These are phyloP conservation scores for Platycheirus albimanus DNA, from an alignment of 2,888 invertebrate genomes.

Conservation along the genomic window DNA sequence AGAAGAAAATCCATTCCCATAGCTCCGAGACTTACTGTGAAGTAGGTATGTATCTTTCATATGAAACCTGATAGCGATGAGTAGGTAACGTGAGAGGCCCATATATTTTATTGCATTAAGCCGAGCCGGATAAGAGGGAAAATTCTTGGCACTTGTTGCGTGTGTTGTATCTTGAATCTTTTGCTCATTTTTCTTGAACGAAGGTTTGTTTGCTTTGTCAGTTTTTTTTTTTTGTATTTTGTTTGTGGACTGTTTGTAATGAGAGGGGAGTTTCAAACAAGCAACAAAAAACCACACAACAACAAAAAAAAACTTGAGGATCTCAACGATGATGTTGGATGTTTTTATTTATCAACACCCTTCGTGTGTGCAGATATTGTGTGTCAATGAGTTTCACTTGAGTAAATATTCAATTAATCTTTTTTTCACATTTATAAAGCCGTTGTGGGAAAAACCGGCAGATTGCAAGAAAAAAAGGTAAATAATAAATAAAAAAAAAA, in stretches of 20 bases:
- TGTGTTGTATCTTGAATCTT: no score
- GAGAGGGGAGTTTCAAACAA: no score
- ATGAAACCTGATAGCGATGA: conserved; percentile 31
- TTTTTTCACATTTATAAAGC: conserved; percentile 4
- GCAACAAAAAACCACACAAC: no score
- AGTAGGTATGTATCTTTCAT: not conserved
- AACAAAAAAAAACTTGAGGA: not conserved
- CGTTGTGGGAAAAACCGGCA: conserved; percentile 56
- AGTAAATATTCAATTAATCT: conserved; percentile 50
- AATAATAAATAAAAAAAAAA: no score
- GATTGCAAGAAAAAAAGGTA: conserved; percentile 34
- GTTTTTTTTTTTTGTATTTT: not conserved
- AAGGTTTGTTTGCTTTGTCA: conserved; percentile 16
- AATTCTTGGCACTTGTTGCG: conserved; percentile 59
- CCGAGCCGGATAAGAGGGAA: conserved; percentile 51
- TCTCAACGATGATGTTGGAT: not conserved
- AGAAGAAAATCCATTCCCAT: conserved; percentile 9
- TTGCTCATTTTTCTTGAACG: not conserved
- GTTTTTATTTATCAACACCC: not conserved
- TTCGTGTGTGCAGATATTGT: conserved; percentile 30
- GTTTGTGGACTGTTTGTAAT: not conserved
- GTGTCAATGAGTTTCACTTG: conserved; percentile 64
- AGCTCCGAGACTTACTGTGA: conserved; percentile 6
- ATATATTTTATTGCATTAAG: conserved; percentile 50
- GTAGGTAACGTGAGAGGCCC: conserved; percentile 29